Conservation (phyloP, 2,797 vertebrate species). For the Phalloptychus januarius region DNA sequence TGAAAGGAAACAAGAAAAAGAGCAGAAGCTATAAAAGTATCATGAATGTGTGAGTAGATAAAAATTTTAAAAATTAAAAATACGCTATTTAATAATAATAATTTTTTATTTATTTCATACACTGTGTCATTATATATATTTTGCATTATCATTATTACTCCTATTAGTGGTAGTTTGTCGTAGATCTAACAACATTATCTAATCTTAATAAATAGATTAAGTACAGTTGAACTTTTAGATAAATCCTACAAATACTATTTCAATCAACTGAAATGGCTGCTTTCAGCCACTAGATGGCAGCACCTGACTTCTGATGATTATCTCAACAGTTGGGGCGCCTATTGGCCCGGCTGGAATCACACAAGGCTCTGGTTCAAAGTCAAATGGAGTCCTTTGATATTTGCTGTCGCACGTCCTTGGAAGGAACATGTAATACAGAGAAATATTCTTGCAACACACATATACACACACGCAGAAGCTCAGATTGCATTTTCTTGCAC, state of each 20-base stretch:
- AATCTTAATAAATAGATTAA: background rate
- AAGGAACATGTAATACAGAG: slow-evolving; percentile 13
- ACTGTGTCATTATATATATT: background rate
- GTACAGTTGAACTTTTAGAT: slow-evolving; percentile 16
- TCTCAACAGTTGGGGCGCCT: background rate
- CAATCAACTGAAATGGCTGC: background rate
- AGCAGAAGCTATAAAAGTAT: background rate
- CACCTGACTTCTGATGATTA: slow-evolving; percentile 49
- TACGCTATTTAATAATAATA: background rate
- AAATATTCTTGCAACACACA: slow-evolving; percentile 6
- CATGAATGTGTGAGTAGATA: background rate
- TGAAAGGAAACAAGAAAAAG: background rate
- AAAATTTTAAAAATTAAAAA: background rate
- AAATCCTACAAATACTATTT: slow-evolving; percentile 5
- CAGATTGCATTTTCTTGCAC: slow-evolving; percentile 36
- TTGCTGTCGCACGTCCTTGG: slow-evolving; percentile 25
- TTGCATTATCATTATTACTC: background rate
- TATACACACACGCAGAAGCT: slow-evolving; percentile 8
- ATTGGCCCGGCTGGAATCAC: slow-evolving; percentile 15
- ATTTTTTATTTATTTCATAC: background rate
- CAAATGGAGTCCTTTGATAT: slow-evolving; percentile 38
- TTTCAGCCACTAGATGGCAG: slow-evolving; percentile 69
- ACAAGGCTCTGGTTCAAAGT: slow-evolving; percentile 46
- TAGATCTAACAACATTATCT: background rate
- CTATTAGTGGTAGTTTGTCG: background rate